phyloP scores from a whole-genome alignment of 2,888 invertebrate genomes.

The Nephrotoma appendiculata region DNA sequence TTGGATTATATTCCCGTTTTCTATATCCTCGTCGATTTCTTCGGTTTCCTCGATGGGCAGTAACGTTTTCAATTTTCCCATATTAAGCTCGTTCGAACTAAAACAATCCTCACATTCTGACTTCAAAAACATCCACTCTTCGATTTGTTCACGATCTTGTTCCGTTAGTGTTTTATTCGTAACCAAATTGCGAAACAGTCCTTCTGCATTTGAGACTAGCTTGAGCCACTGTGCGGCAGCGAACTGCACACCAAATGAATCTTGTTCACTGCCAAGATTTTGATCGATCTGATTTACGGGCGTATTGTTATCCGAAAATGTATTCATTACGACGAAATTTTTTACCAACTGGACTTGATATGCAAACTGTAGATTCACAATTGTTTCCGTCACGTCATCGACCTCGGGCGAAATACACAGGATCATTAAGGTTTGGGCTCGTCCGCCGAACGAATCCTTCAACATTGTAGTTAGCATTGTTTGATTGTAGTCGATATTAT shows the following conservation, averaged over 20 bases:
- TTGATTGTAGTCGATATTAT: slow-evolving; percentile 36
- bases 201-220: slow-evolving; percentile 70
- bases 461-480: slow-evolving; percentile 53
- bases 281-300: slow-evolving; percentile 28
- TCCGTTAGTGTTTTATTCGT: slow-evolving; percentile 54
- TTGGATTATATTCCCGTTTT: slow-evolving; percentile 35
- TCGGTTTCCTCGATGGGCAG: slow-evolving; percentile 38
- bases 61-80: slow-evolving; percentile 22
- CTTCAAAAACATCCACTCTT: slow-evolving; percentile 72
- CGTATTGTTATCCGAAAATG: slow-evolving; percentile 49
- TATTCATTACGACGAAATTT: slow-evolving; percentile 56
- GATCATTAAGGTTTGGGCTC: slow-evolving; percentile 57
- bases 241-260: slow-evolving; percentile 61
- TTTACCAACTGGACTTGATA: slow-evolving; percentile 51
- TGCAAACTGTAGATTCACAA: slow-evolving; percentile 52
- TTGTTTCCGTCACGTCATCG: slow-evolving; percentile 50
- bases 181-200: slow-evolving; percentile 56
- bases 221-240: slow-evolving; percentile 72
- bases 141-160: slow-evolving; percentile 57
- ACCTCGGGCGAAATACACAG: slow-evolving; percentile 58
- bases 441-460: slow-evolving; percentile 60
- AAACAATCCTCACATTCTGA: slow-evolving; percentile 76
- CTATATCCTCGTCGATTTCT: slow-evolving; percentile 41
- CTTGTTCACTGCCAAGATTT: slow-evolving; percentile 19
- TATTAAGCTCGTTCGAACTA: slow-evolving; percentile 27